Base-by-base conservation (phyloP, 2,113 vertebrate species). In the Pelvicachromis taeniatus region DNA sequence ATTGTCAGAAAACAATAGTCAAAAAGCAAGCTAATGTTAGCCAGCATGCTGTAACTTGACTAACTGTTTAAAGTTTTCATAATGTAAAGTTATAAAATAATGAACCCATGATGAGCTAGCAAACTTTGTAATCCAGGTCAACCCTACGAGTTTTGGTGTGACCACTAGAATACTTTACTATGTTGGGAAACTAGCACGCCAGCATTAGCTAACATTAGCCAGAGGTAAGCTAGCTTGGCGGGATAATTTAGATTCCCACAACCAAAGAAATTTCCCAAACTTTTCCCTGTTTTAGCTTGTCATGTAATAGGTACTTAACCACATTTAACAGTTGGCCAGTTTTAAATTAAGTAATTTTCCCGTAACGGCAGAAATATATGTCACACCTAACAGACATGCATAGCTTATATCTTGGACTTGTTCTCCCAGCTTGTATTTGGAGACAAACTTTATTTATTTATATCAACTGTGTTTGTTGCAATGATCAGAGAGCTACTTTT, bases 1-100 rank as follows among this genome's bases (percentile, higher is more conserved):
- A 45, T 16, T 14, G 21, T 45, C 42, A 75, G 23, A 75, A 75
- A 75, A 75, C 6, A 75, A 52, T 42, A 4, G 40, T 26, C 68
- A 75, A 31, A 26, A 75, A 75, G 26, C 10, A n/a, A 50, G 70
- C 70, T 75, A 50, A 52, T 75, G 45, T 52, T 75, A 31, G 45
- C 68, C 26, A 75, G 70, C 70, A 52, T 33, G 6, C 45, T 75
- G 68, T 48, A 73, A 73, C 68, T 21, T 52, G 70, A 23, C 40
- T 45, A 13, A 26, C 38, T 4, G 21, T 45, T 26, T 45, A 16
- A 75, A 52, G 45, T 19, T 52, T 75, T 75, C 1, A 1, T 52
- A 75, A 75, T 0, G 1, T 73, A 31, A 50, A 73, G 9, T 1
- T 75, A 13, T 75, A 52, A 75, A 75, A 52, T 33, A 75, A 52